These are phyloP conservation scores for Crematogaster levior DNA, from an alignment of 2,888 invertebrate species.

Conservation along the genomic window DNA sequence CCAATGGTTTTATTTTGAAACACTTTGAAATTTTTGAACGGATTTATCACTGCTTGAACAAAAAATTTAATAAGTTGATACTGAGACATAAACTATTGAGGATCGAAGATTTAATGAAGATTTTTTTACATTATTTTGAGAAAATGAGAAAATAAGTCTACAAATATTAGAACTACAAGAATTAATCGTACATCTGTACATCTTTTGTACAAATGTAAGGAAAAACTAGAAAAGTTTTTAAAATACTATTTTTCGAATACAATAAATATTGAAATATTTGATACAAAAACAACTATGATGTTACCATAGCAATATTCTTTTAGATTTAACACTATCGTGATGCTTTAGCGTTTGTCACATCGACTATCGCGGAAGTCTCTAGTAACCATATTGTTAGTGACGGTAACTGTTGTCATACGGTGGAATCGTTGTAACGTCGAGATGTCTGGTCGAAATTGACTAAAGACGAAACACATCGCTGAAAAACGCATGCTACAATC, in stretches of 20 bases:
- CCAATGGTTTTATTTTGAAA: background rate
- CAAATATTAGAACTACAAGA: background rate
- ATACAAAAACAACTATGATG: background rate
- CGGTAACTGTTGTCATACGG: slow-evolving; percentile 16
- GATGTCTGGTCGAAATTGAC: slow-evolving; percentile 31
- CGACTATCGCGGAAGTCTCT: background rate
- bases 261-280: background rate
- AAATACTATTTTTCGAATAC: background rate
- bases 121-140: background rate
- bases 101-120: background rate
- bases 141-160: background rate
- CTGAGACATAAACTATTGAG: background rate
- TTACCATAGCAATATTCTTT: background rate
- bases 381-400: background rate
- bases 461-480: slow-evolving; percentile 21
- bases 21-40: background rate
- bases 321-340: background rate
- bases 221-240: background rate
- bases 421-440: slow-evolving; percentile 51
- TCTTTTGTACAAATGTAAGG: background rate
- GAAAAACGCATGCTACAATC: slow-evolving; percentile 31
- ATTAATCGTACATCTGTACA: background rate
- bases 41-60: background rate
- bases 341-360: background rate
- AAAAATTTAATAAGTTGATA: background rate